Base-by-base conservation (phyloP, 2,113 vertebrate genomes). In the Poeciliopsis prolifica region DNA sequence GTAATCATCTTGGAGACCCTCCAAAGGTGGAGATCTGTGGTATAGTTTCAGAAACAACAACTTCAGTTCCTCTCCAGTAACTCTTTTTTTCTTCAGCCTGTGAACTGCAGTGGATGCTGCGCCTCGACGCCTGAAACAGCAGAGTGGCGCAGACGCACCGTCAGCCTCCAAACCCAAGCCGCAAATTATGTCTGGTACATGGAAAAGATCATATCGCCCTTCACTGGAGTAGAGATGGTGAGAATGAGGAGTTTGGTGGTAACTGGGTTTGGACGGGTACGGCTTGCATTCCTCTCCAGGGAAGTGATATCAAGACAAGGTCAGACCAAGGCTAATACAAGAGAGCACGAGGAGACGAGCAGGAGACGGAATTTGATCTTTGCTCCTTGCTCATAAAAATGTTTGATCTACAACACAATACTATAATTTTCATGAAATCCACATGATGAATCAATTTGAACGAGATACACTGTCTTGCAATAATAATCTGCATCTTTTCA, bases 131-230 rank as follows among this genome's bases (percentile, higher is more conserved):
- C 91, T 92, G 92, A 93, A 92, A 93, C 91, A 91, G 92, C 92
- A 92, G 86, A 89, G 92, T 54, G 80, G 88, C 83, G 75, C 90
- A 94, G 93, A 94, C 91, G 91, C 92, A 93, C 86, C 84, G 90
- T 94, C 92, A 94, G 93, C 93, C 92, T 94, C 92, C 90, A 94
- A 93, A 91, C 92, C 90, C 87, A 90, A 93, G 89, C 93, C 92
- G 87, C 93, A 94, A 94, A 92, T 92, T 88, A 94, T 91, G 93
- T 93, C 93, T 93, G 92, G 91, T 85, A 89, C 90, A 92, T 91
- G 91, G 92, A 92, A 92, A 89, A 89, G 85, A 92, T 93, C 90
- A 92, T 90, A 90, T 88, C 91, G 89, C 89, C 86, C 90, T 89
- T 85, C 82, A 86, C 80, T 30, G 65, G 87, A 89, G 88, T 86